These are phyloP conservation scores for Mola mola DNA, from an alignment of 2,113 vertebrate genomes.

Conservation along the genomic window DNA sequence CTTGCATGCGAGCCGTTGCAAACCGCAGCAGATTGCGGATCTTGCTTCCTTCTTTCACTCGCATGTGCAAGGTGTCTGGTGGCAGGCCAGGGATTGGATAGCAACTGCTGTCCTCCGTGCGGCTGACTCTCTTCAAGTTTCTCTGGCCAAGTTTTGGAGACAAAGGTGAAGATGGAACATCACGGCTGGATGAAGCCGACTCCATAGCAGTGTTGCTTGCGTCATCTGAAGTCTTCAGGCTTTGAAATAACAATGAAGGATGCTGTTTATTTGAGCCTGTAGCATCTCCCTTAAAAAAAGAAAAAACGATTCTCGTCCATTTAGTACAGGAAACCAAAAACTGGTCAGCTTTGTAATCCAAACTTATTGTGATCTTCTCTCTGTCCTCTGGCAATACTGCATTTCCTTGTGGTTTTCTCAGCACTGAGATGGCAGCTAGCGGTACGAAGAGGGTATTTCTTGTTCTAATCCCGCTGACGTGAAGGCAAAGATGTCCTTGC, in stretches of 20 bases:
- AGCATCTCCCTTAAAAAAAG: constrained; percentile 14
- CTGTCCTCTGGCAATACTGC: constrained; percentile 7
- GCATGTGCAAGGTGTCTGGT: constrained; percentile 86
- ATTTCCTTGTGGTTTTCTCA: constrained; percentile 29
- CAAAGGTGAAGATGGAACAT: constrained; percentile 12
- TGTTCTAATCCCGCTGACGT: constrained; percentile 57
- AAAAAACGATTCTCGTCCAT: constrained; percentile 18
- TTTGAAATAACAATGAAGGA: constrained; percentile 1
- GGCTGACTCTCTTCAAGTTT: constrained; percentile 86
- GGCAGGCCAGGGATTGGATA: constrained; percentile 84
- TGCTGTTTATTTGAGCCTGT: constrained; percentile 11
- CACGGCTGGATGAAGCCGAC: constrained; percentile 7
- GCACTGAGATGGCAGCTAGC: constrained; percentile 36
- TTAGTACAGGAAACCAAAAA: constrained; percentile 25
- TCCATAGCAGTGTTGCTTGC: constrained; percentile 42
- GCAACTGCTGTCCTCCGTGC: constrained; percentile 78
- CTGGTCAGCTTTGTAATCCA: constrained; percentile 29
- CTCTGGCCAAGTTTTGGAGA: constrained; percentile 71
- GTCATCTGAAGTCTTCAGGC: constrained; percentile 26
- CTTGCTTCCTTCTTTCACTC: constrained; percentile 94
- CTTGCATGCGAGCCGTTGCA: constrained; percentile 86
- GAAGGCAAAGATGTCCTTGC: constrained; percentile 68
- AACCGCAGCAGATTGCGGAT: constrained; percentile 92
- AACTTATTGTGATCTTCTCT: constrained; percentile 50
- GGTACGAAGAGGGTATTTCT: constrained; percentile 51